A percentile compares a stretch with the other conserved stretches of the same genome.
These are phyloP conservation scores for Aproaerema taeniolella DNA, from an alignment of 2,888 invertebrate genomes.

Conservation along the genomic window DNA sequence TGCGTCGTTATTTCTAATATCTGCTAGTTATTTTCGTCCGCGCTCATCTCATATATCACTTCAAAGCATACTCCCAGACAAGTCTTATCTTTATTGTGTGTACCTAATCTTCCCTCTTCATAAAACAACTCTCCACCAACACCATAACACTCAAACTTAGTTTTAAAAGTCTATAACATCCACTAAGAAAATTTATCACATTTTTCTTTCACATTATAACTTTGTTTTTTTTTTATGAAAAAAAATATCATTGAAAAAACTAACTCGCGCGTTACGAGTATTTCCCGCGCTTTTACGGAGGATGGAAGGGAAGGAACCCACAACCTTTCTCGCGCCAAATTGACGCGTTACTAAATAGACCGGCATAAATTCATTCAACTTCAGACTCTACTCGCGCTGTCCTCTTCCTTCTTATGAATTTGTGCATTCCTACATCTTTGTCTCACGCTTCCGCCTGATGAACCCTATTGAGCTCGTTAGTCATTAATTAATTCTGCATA, in stretches of 20 bases:
- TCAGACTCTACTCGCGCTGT: slow-evolving; percentile 44
- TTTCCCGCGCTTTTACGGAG: slow-evolving; percentile 58
- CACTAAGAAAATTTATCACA: not conserved
- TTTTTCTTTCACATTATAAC: not conserved
- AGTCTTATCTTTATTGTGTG: slow-evolving; percentile 54
- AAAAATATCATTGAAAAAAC: not conserved
- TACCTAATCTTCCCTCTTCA: slow-evolving; percentile 26
- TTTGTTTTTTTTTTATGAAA: not conserved
- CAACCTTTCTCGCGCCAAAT: slow-evolving; percentile 72
- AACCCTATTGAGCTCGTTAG: slow-evolving; percentile 77
- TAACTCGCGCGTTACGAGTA: slow-evolving; percentile 20
- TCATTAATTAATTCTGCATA: slow-evolving; percentile 78
- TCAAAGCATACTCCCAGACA: slow-evolving; percentile 47
- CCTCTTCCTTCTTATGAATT: slow-evolving; percentile 31
- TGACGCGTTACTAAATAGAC: slow-evolving; percentile 74
- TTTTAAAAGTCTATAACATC: slow-evolving; percentile 13
- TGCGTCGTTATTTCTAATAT: slow-evolving; percentile 32
- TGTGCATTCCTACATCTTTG: slow-evolving; percentile 30
- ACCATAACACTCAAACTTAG: slow-evolving; percentile 16
- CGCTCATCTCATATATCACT: slow-evolving; percentile 50
- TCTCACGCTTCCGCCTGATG: slow-evolving; percentile 70
- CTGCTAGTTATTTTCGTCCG: slow-evolving; percentile 42
- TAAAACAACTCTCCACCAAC: not conserved
- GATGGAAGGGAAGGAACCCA: slow-evolving; percentile 24
- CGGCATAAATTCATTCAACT: slow-evolving; percentile 76